Conservation (phyloP, 2,888 invertebrate genomes). For the Aleiodes leptofemur region DNA sequence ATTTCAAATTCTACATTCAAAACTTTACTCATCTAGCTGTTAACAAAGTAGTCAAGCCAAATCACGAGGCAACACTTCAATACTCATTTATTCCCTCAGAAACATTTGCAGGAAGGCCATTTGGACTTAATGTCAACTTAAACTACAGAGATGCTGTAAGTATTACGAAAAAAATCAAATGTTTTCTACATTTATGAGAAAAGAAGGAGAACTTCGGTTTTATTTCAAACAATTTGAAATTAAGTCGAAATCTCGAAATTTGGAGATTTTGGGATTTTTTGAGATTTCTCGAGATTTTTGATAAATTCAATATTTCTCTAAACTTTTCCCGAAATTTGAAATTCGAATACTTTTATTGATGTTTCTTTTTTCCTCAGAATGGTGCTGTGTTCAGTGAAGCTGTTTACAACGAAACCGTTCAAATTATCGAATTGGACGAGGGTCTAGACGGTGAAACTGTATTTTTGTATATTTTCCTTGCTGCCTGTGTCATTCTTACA, state of each 20-base stretch:
- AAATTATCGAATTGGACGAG: constrained; percentile 96
- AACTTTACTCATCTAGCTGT: constrained; percentile 96
- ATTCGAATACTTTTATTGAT: constrained; percentile 4
- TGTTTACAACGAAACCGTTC: constrained; percentile 98
- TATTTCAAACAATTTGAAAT: neutral
- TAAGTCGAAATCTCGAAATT: too few relatives aligned
- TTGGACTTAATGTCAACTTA: constrained; percentile 94
- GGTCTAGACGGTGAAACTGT: constrained; percentile 99
- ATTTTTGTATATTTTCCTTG: constrained; percentile 97
- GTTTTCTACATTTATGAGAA: neutral
- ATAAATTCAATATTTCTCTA: constrained; percentile 3
- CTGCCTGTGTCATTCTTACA: constrained; percentile 90
- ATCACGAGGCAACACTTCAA: constrained; percentile 94
- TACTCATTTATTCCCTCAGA: constrained; percentile 98
- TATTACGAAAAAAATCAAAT: constrained; percentile 39
- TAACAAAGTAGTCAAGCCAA: constrained; percentile 91
- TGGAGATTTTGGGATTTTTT: neutral
- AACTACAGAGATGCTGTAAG: constrained; percentile 87
- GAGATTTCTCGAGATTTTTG: too few relatives aligned
- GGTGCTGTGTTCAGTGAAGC: constrained; percentile 87
- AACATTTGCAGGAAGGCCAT: constrained; percentile 96
- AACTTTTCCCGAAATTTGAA: neutral
- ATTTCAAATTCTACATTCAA: constrained; percentile 98
- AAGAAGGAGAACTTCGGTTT: constrained; percentile 4
- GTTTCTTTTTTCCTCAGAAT: constrained; percentile 72